Percentiles rank a stretch among this genome's conserved stretches.
Evolutionary conservation across 2,113 vertebrate species (phyloP).

Genomic region (Helogale parvula): DNA sequence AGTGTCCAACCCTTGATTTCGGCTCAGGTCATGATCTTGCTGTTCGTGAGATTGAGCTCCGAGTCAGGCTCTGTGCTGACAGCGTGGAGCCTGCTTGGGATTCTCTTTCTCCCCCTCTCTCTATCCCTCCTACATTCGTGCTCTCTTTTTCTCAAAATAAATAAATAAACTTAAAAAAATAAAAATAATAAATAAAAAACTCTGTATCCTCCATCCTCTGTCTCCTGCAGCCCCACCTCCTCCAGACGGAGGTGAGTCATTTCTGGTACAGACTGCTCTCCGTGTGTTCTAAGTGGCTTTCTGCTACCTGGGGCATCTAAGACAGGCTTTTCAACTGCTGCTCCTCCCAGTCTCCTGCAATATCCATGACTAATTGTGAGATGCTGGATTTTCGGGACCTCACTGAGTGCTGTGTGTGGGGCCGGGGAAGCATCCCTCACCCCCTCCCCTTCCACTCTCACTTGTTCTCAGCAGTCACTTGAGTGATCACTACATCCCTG

Average conservation of each 20-base stretch:
- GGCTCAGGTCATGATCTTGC: too few relatives aligned
- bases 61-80: too few relatives aligned
- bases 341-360: neutral
- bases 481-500: neutral
- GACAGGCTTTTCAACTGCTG: conserved; percentile 64
- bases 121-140: too few relatives aligned
- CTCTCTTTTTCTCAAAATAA: too few relatives aligned
- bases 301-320: neutral
- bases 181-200: neutral
- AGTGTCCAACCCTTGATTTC: too few relatives aligned
- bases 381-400: conserved; percentile 44
- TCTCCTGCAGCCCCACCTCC: conserved; percentile 32
- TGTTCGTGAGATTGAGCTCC: too few relatives aligned
- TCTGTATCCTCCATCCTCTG: neutral
- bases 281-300: conserved; percentile 63
- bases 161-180: too few relatives aligned
- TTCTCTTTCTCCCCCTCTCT: too few relatives aligned
- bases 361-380: conserved; percentile 58
- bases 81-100: too few relatives aligned
- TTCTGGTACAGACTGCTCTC: conserved; percentile 67
- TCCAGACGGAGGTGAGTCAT: conserved; percentile 53
- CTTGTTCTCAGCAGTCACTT: neutral
- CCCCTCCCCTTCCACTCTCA: neutral
- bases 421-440: neutral
- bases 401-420: conserved; percentile 15